Evolutionary conservation across 2,797 vertebrate species (phyloP), one percentile per base, ranked within the genome.

Genomic region (Pipistrellus nathusii): DNA sequence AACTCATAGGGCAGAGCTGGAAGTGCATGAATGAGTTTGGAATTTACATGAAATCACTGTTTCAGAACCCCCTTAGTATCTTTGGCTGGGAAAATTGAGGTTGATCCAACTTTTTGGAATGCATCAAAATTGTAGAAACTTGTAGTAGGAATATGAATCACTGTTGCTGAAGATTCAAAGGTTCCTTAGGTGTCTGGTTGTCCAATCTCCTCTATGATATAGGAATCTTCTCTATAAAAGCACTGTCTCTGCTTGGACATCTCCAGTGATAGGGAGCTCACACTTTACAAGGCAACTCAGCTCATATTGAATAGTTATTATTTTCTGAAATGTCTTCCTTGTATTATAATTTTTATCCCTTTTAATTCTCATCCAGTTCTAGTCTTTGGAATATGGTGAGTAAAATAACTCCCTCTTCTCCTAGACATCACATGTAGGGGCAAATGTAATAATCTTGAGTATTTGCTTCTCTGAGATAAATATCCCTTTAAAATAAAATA

Each of bases 311-410:
- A 66, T 17, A 66, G 15, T n/a, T 90, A 59, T 78, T 17, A 57
- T 55, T 92, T 80, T 57, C 68, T 48, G 44, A 87, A 87, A 80
- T 30, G 57, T 64, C 48, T 87, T 84, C 57, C 32, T 84, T 80
- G 57, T 90, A 30, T 18, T 57, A 90, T 27, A 84, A 48, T 68
- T 90, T 90, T 75, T 13, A 41, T 84, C 23, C 20, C 25, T 75
- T 92, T 92, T 75, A 80, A 27, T 3, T 64, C 2, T 27, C 20
- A 35, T 90, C 66, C 6, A 57, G 9, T 64, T 83, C 32, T 68
- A 21, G 23, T 71, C 66, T 87, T 85, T 76, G 59, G n/a, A 76
- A 82, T 91, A 71, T 17, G 6, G 9, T 51, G 25, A 91, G 57
- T 44, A 57, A 91, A 91, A 88, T 14, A 71, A 81, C 91, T 81